phyloP scores from a whole-genome alignment of 2,888 invertebrate species.

The Lucinisca nassula region DNA sequence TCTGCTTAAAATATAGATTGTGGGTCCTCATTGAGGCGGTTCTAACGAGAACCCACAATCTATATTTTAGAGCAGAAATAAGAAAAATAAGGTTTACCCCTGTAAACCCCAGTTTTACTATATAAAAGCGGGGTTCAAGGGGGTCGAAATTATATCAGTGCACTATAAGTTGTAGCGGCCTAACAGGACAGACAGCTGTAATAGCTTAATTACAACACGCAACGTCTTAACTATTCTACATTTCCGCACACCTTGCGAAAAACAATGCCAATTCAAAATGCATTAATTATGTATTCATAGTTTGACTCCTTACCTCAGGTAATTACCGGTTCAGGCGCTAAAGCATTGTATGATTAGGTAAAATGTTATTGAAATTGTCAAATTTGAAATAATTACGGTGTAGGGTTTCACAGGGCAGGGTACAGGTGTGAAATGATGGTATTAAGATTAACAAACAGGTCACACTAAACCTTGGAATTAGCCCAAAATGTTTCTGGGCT shows the following conservation, averaged over 20 bases:
- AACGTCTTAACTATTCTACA: background rate
- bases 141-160: too few species aligned
- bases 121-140: too few species aligned
- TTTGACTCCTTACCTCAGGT: background rate
- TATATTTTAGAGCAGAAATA: too few species aligned
- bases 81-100: too few species aligned
- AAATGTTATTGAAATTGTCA: background rate
- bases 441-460: background rate
- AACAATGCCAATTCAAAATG: background rate
- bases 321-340: background rate
- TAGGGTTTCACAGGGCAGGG: background rate
- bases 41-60: too few species aligned
- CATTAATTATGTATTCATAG: constrained; percentile 14
- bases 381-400: constrained; percentile 7
- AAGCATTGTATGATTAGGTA: background rate
- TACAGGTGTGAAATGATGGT: background rate
- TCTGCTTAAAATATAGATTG: too few species aligned
- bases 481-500: background rate
- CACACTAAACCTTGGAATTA: background rate
- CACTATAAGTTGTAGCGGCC: too few species aligned
- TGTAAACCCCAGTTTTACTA: too few species aligned
- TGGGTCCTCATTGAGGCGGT: too few species aligned
- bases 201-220: background rate
- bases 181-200: too few species aligned
- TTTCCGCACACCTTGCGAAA: background rate